Evolutionary conservation across 2,113 vertebrate species (phyloP), one percentile per base, ranked within the genome.

Genomic region (Hydrochoerus hydrochaeris): DNA sequence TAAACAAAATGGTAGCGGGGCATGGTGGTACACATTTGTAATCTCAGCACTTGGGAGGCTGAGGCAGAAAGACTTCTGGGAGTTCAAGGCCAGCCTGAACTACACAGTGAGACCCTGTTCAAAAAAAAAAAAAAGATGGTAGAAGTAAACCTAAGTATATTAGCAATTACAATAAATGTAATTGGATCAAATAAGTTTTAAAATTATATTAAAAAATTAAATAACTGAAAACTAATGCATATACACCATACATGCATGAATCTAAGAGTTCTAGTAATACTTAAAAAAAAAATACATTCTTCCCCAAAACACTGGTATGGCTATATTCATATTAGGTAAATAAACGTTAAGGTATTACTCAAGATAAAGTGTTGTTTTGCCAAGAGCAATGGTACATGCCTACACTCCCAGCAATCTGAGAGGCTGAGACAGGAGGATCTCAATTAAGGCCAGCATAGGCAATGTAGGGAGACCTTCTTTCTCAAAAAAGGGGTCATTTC

Each of bases 351-450:
- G 28, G 35, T 78, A 58, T 71, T 85, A 57, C 30, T 91, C 46
- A 97, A 95, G 46, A 62, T 57, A 73, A 82, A 95, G 26, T 30
- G 65, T 92, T n/a, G 65, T 12, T 75, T 75, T 75, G 11, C 38
- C 71, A 44, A 75, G 38, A 14, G 38, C 13, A 2, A 4, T 26
- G 71, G 24, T 24, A 75, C 11, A 75, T 75, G 24, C 10, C 41
- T 12, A 44, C 26, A 75, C 26, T 46, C 22, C 11, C 22, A 28
- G 12, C 41, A 75, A 26, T 26, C 26, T 75, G 38, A 75, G 41
- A 75, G 5, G 71, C 71, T 75, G 41, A 75, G 41, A 44, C 6
- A 46, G 24, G 26, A 46, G 41, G 13, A 77, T 28, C 73, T 77
- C 73, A 46, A 77, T 77, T 46, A 77, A 77, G 26, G 41, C 41